phyloP scores from a whole-genome alignment of 2,888 invertebrate genomes.

The Brachypalpus laphriformis region DNA sequence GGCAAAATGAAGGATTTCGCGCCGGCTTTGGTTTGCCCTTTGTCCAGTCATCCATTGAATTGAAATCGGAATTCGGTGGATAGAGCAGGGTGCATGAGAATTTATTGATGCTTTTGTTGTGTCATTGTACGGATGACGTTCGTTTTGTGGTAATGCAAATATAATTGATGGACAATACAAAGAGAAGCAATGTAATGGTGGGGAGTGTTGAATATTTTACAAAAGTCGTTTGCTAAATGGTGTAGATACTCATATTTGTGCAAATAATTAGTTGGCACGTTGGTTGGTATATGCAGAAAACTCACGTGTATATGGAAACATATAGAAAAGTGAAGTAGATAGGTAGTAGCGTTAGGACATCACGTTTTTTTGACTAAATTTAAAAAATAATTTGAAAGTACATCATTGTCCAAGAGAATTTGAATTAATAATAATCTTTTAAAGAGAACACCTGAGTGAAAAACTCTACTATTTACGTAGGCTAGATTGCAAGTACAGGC shows the following conservation, averaged over 20 bases:
- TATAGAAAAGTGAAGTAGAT: no score
- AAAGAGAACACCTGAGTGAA: no score
- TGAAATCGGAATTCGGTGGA: constrained; percentile 30
- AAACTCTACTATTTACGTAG: no score
- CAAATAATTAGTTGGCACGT: neutral
- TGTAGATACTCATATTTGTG: neutral
- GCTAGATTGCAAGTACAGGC: no score
- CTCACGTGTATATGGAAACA: no score
- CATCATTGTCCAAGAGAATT: no score
- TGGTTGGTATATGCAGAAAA: neutral
- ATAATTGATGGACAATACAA: constrained; percentile 58
- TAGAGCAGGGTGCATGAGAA: constrained; percentile 35
- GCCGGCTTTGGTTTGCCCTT: constrained; percentile 58
- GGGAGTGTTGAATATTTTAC: neutral
- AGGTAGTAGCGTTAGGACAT: no score
- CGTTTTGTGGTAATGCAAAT: constrained; percentile 66
- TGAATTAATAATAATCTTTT: no score
- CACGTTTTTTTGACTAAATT: no score
- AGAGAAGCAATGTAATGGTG: neutral
- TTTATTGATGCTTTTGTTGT: constrained; percentile 61
- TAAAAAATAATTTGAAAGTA: no score
- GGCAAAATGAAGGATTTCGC: constrained; percentile 57
- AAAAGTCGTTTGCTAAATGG: constrained; percentile 16
- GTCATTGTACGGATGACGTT: constrained; percentile 49
- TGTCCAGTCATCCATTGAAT: constrained; percentile 62